These are phyloP conservation scores for Hesperophylax magnus DNA, from an alignment of 1,140 invertebrate species.

Conservation along the genomic window DNA sequence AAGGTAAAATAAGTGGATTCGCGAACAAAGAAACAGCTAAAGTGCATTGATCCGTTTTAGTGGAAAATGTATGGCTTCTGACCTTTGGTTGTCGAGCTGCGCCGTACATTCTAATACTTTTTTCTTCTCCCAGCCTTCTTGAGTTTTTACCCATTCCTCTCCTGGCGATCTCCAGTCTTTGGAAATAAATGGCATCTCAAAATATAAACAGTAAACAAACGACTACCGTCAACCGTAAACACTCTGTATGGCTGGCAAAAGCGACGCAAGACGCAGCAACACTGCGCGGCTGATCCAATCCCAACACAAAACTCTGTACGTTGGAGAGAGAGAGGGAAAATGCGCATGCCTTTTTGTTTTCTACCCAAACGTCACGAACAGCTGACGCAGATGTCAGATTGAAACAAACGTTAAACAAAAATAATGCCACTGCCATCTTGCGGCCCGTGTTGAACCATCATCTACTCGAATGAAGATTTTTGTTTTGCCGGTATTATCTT, in stretches of 20 bases:
- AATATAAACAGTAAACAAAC: slow-evolving; percentile 48
- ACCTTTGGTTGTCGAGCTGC: slow-evolving; percentile 65
- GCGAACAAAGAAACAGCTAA: slow-evolving; percentile 71
- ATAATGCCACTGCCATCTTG: slow-evolving; percentile 32
- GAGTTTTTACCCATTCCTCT: slow-evolving; percentile 98
- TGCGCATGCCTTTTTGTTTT: slow-evolving; percentile 65
- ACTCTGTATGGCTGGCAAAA: slow-evolving; percentile 57
- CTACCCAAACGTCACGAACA: slow-evolving; percentile 66
- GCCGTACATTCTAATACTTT: slow-evolving; percentile 89
- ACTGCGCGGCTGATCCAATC: slow-evolving; percentile 54
- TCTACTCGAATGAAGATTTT: background rate
- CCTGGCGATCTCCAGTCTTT: slow-evolving; percentile 96
- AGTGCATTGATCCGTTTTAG: slow-evolving; percentile 55
- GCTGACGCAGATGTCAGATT: slow-evolving; percentile 60
- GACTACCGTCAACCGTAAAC: slow-evolving; percentile 58
- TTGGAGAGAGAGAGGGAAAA: slow-evolving; percentile 62
- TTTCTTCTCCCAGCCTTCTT: slow-evolving; percentile 96
- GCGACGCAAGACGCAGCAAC: slow-evolving; percentile 49
- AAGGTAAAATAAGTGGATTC: slow-evolving; percentile 52
- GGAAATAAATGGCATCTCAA: slow-evolving; percentile 94
- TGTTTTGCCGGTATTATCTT: background rate
- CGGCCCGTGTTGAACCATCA: too few relatives aligned
- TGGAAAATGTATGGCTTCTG: slow-evolving; percentile 64
- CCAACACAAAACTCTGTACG: slow-evolving; percentile 60
- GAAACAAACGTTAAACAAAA: slow-evolving; percentile 21